phyloP scores from a whole-genome alignment of 2,888 invertebrate genomes.

The Allolobophora icterica region DNA sequence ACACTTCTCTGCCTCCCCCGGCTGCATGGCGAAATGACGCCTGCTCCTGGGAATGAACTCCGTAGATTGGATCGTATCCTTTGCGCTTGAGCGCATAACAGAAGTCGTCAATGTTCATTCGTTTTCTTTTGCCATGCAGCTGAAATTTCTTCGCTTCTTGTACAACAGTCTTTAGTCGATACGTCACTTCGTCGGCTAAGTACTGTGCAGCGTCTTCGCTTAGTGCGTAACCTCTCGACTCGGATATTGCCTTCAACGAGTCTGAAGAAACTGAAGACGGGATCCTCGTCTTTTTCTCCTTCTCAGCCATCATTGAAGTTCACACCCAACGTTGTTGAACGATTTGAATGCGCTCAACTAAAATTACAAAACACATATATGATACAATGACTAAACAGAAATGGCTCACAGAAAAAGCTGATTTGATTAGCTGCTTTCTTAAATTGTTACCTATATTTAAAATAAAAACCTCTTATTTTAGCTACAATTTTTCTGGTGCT shows the following conservation, averaged over 20 bases:
- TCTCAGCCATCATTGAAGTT: conserved; percentile 38
- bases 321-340: neutral
- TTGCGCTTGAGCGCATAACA: conserved; percentile 88
- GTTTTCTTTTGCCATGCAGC: conserved; percentile 86
- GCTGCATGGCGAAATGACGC: conserved; percentile 94
- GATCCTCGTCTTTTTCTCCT: conserved; percentile 52
- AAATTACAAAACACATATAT: neutral
- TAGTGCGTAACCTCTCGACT: conserved; percentile 87
- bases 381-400: neutral
- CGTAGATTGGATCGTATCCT: conserved; percentile 94
- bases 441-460: neutral
- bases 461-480: neutral
- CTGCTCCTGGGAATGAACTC: conserved; percentile 83
- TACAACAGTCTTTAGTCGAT: conserved; percentile 70
- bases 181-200: conserved; percentile 89
- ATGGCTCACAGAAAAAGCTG: neutral
- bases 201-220: conserved; percentile 89
- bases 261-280: conserved; percentile 55
- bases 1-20: conserved; percentile 92
- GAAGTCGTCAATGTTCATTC: conserved; percentile 81
- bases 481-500: neutral
- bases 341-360: neutral
- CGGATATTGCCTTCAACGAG: conserved; percentile 80
- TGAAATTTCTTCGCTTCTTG: conserved; percentile 77
- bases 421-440: neutral